A percentile compares a stretch with the other conserved stretches of the same genome.
phyloP scores from a whole-genome alignment of 2,113 vertebrate species.

The Pelvicachromis taeniatus region DNA sequence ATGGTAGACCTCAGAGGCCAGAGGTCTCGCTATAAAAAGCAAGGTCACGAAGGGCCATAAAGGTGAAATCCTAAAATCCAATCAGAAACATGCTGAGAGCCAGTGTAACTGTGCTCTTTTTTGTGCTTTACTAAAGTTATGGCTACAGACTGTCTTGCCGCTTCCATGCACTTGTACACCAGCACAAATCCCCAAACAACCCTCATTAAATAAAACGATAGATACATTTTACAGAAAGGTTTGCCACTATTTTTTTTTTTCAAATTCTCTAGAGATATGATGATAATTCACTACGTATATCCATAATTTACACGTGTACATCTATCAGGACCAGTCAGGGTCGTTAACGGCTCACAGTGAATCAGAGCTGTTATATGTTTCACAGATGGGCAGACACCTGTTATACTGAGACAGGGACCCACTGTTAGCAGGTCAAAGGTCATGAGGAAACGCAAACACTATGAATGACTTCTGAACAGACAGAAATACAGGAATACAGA shows the following conservation, averaged over 20 bases:
- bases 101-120: background rate
- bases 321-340: background rate
- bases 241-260: background rate
- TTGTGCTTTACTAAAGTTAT: background rate
- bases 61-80: background rate
- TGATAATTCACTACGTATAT: background rate
- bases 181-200: background rate
- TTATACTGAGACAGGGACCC: conserved; percentile 46
- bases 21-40: background rate
- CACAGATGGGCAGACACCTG: conserved; percentile 72
- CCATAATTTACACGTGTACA: background rate
- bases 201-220: background rate
- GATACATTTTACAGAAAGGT: fast-evolving
- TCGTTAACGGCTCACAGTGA: background rate
- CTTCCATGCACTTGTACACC: fast-evolving
- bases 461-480: background rate
- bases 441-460: conserved; percentile 15
- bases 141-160: background rate
- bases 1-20: background rate
- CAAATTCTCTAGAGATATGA: background rate
- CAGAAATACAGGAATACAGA: background rate
- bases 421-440: conserved; percentile 51
- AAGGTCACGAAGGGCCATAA: background rate
- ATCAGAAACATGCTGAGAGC: background rate
- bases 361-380: conserved; percentile 31